Percentiles rank a stretch among this genome's conserved stretches.
These are phyloP conservation scores for Drosophila robusta DNA, from an alignment of 2,888 invertebrate species.

Conservation along the genomic window DNA sequence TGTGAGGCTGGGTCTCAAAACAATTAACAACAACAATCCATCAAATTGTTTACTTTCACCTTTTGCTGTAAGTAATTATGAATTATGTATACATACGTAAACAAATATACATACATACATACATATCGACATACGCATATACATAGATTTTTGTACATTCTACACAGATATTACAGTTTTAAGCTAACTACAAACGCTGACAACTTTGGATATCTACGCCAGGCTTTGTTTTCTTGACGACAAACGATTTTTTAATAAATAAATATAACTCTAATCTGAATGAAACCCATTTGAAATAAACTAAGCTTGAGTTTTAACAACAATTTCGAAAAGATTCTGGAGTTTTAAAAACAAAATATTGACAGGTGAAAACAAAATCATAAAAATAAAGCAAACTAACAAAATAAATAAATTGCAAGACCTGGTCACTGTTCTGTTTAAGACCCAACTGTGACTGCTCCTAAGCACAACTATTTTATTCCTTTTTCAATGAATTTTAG, in stretches of 20 bases:
- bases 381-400: background rate
- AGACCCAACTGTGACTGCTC: conserved; percentile 7
- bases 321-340: background rate
- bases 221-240: conserved; percentile 19
- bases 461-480: background rate
- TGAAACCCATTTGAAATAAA: conserved; percentile 20
- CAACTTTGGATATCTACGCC: conserved; percentile 16
- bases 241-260: conserved; percentile 25
- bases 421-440: background rate
- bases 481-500: conserved; percentile 9
- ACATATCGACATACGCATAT: conserved; percentile 2
- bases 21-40: conserved; percentile 76
- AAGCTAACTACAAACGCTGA: conserved; percentile 49
- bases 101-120: conserved; percentile 20
- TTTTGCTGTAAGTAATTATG: conserved; percentile 72
- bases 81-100: conserved; percentile 42
- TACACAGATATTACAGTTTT: conserved; percentile 36
- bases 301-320: conserved; percentile 16
- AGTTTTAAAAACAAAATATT: conserved; percentile 4
- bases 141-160: conserved; percentile 27
- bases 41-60: conserved; percentile 83
- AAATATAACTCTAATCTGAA: conserved; percentile 16
- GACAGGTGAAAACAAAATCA: background rate
- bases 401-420: conserved; percentile 4
- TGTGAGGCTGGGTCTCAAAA: conserved; percentile 54